Evolutionary conservation across 2,888 invertebrate genomes (phyloP), one percentile per base, ranked within the genome.

Genomic region (Digitonthophagus gazella): DNA sequence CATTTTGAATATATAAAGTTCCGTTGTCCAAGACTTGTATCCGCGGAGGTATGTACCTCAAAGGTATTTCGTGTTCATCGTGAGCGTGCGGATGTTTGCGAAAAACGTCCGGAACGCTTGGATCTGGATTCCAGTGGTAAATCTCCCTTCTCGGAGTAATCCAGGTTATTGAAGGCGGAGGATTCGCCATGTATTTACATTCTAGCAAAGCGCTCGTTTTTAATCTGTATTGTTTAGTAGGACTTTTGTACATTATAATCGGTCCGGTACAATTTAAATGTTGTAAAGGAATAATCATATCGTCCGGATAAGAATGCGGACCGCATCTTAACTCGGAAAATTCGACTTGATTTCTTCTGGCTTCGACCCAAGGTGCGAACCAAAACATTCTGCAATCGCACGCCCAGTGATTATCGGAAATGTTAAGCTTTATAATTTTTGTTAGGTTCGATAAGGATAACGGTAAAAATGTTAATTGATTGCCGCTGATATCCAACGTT

Each of bases 381-480:
- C 94, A 94, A 73, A 88, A 88, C 88, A 93, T 91, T 64, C 92
- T 88, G 78, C 96, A 96, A 81, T 95, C 93, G 83, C 96, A 96
- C 15, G 90, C 89, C 91, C 93, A 94, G 20, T 90, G 90, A 80
- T 96, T 96, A 68, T 88, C 88, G 44, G 87, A 85, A 73, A 95
- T 87, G 74, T 88, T 87, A 20, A 95, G 81, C 71, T 87, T 86
- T 74, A 86, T 83, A 67, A 95, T 82, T 64, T 86, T 82, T 4
- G 86, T 84, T 67, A 95, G 83, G 75, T 88, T 86, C 66, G 87
- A 86, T 66, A 96, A 80, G 14, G 91, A 89, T 67, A 87, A 84
- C 18, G 93, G 94, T 75, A 95, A 82, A 76, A 88, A 89, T 44
- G 88, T 87, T 75, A 94, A 81, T 66, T 87, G 86, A 82, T 94